Conservation (phyloP, 2,113 vertebrate genomes). For the Corynorhinus townsendii region DNA sequence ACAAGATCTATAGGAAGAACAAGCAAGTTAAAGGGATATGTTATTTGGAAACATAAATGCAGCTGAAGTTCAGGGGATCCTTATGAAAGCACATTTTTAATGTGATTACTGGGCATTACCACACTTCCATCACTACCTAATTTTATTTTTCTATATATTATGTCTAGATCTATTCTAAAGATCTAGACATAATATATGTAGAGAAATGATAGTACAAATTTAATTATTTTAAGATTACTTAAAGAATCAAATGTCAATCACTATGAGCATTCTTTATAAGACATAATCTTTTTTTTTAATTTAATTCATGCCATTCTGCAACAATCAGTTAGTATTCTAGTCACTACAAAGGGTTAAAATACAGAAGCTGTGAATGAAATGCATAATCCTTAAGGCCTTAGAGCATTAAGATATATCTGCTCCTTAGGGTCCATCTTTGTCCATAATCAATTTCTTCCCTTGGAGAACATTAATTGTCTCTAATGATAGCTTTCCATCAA, state of each 20-base stretch:
- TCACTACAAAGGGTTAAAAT: constrained; percentile 82
- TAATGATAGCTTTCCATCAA: constrained; percentile 98
- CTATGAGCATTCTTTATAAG: constrained; percentile 3
- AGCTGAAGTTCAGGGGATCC: constrained; percentile 60
- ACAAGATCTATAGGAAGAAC: constrained; percentile 55
- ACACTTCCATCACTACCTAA: constrained; percentile 17
- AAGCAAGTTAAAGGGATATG: constrained; percentile 62
- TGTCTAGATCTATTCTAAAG: constrained; percentile 2
- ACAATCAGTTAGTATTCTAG: constrained; percentile 42
- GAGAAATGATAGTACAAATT: background rate
- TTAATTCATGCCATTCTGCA: constrained; percentile 28
- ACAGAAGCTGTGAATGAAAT: constrained; percentile 82
- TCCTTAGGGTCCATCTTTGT: constrained; percentile 89
- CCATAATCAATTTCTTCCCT: constrained; percentile 94
- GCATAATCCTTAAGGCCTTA: constrained; percentile 84
- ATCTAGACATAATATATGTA: too few species aligned
- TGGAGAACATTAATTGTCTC: constrained; percentile 93
- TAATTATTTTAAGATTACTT: constrained; percentile 59
- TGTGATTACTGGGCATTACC: constrained; percentile 47
- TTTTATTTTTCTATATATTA: constrained; percentile 38
- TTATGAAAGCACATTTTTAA: constrained; percentile 55
- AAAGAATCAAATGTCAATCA: constrained; percentile 25
- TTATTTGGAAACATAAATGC: constrained; percentile 66
- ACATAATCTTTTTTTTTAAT: background rate
- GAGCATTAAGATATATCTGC: constrained; percentile 86